Percentiles rank a stretch among this genome's conserved stretches.
Evolutionary conservation across 2,113 vertebrate genomes (phyloP).

Genomic region (Mesitornis unicolor): DNA sequence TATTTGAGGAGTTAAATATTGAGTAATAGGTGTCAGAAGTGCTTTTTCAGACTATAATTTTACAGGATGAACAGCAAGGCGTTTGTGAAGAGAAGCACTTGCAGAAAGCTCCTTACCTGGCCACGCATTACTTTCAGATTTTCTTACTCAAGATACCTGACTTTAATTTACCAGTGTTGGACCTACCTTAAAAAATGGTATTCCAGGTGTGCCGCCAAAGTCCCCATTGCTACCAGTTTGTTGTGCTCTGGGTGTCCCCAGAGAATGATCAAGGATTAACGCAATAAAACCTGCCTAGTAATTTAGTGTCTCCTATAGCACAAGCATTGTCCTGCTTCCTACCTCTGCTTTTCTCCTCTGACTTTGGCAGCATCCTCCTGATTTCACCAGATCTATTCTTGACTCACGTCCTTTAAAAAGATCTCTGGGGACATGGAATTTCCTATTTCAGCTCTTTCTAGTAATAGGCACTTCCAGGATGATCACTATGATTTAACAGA

Average conservation of each 20-base stretch:
- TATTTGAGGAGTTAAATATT: rapidly evolving
- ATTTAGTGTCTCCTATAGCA: not conserved
- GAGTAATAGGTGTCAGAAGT: not conserved
- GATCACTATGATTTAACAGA: not conserved
- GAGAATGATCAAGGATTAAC: not conserved
- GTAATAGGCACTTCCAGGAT: not conserved
- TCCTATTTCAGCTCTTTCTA: not conserved
- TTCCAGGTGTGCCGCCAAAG: not conserved
- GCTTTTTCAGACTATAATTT: not conserved
- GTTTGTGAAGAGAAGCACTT: not conserved
- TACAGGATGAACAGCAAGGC: not conserved
- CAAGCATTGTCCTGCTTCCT: not conserved
- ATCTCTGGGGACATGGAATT: not conserved
- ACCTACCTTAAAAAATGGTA: not conserved
- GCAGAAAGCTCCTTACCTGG: not conserved
- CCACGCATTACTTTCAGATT: not conserved
- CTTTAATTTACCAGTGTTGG: not conserved
- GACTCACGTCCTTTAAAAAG: not conserved
- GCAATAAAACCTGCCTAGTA: not conserved
- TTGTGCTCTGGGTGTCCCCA: too few species aligned
- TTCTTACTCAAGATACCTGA: not conserved
- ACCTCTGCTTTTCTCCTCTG: not conserved
- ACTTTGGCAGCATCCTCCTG: not conserved
- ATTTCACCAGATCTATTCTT: not conserved
- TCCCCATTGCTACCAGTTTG: rapidly evolving